These are phyloP conservation scores for Brachypteracias leptosomus DNA, from an alignment of 2,113 vertebrate species.

Conservation along the genomic window DNA sequence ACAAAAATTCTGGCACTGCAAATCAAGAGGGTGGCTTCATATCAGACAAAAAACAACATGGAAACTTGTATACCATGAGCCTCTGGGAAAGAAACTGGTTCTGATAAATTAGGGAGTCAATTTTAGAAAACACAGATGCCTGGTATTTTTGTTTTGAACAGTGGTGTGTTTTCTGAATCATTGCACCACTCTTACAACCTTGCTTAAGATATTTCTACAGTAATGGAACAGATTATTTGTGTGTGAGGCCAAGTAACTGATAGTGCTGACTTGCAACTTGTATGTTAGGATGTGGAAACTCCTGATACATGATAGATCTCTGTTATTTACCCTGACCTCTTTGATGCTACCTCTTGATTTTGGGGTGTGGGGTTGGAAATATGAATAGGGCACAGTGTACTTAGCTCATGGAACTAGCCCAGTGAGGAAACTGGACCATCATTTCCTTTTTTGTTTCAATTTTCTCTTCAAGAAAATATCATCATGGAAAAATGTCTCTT, in stretches of 20 bases:
- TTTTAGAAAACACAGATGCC: slow-evolving; percentile 32
- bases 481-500: not conserved
- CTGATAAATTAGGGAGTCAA: not conserved
- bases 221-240: slow-evolving; percentile 18
- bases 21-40: not conserved
- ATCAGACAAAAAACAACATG: not conserved
- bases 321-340: not conserved
- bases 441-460: not conserved
- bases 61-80: not conserved
- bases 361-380: not conserved
- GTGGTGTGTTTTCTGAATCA: slow-evolving; percentile 15
- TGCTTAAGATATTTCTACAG: not conserved
- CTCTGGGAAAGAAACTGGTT: not conserved
- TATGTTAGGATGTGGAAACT: not conserved
- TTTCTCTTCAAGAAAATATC: not conserved
- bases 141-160: slow-evolving; percentile 17
- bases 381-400: not conserved
- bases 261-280: not conserved
- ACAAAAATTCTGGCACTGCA: not conserved
- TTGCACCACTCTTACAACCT: not conserved
- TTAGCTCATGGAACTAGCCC: not conserved
- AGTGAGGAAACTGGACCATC: not conserved
- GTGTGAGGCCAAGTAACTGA: not conserved
- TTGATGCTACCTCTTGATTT: not conserved
- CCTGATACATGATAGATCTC: not conserved